Evolutionary conservation across 1,140 invertebrate species (phyloP).

Genomic region (Zeugodacus cucurbitae): DNA sequence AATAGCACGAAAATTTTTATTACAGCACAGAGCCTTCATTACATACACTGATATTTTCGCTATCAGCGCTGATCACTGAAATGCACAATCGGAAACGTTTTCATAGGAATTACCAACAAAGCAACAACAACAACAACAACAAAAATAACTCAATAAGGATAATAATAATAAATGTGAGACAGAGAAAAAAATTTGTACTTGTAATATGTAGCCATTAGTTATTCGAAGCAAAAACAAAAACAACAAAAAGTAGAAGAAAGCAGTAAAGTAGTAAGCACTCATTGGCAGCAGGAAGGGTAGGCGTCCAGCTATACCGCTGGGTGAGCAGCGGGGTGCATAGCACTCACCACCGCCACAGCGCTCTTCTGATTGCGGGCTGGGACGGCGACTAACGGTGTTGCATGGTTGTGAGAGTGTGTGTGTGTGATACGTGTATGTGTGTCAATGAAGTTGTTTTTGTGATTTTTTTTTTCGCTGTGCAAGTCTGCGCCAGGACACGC

Average conservation of each 20-base stretch:
- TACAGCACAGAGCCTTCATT: not conserved
- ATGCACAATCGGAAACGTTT: not conserved
- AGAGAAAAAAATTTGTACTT: constrained; percentile 6
- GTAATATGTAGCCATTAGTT: constrained; percentile 25
- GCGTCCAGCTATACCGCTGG: constrained; percentile 12
- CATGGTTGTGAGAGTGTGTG: not conserved
- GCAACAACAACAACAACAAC: not conserved
- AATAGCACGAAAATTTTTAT: not conserved
- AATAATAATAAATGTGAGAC: constrained; percentile 15
- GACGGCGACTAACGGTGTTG: not conserved
- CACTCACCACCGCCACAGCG: not conserved
- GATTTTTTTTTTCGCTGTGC: not conserved
- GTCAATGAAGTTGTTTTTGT: not conserved
- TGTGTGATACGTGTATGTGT: not conserved
- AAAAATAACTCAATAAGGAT: constrained; percentile 34
- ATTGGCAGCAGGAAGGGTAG: not conserved
- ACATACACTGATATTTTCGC: not conserved
- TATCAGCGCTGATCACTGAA: not conserved
- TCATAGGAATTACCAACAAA: not conserved
- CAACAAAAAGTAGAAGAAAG: not conserved
- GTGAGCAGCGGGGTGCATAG: constrained; percentile 6
- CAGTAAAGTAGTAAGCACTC: not conserved
- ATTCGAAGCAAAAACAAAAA: not conserved
- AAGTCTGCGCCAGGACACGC: constrained; percentile 45
- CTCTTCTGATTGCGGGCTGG: not conserved